Percentiles rank a stretch among this genome's conserved stretches.
Conservation (phyloP, 2,113 vertebrate species). For the Progne subis region DNA sequence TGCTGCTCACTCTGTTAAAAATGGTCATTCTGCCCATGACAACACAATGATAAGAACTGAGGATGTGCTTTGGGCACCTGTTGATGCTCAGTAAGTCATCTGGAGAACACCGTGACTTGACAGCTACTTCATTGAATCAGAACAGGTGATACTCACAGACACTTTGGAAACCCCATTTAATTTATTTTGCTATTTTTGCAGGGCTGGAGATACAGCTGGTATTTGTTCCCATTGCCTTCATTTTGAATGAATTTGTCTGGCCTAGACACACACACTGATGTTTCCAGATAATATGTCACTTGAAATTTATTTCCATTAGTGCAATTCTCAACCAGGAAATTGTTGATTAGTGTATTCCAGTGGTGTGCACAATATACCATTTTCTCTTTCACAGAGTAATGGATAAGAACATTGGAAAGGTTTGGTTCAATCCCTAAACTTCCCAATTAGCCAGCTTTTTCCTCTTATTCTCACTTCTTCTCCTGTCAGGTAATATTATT, state of each 20-base stretch:
- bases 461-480: not conserved
- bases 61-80: not conserved
- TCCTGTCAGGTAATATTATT: not conserved
- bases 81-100: not conserved
- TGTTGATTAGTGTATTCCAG: not conserved
- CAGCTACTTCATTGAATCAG: not conserved
- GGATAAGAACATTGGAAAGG: not conserved
- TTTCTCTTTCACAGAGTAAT: not conserved
- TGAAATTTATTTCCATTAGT: constrained; percentile 7
- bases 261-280: not conserved
- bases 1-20: not conserved
- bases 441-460: not conserved
- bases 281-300: not conserved
- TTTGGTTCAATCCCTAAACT: not conserved
- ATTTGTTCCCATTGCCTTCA: not conserved
- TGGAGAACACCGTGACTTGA: not conserved
- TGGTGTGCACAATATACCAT: not conserved
- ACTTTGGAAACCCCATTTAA: not conserved
- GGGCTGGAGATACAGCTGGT: not conserved
- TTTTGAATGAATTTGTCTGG: not conserved
- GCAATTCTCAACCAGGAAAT: not conserved
- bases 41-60: accelerated
- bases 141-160: not conserved
- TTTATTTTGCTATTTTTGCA: not conserved
- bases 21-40: not conserved